phyloP scores from a whole-genome alignment of 53 echinoderm and acorn worm genomes.

The Paelopatides confundens region DNA sequence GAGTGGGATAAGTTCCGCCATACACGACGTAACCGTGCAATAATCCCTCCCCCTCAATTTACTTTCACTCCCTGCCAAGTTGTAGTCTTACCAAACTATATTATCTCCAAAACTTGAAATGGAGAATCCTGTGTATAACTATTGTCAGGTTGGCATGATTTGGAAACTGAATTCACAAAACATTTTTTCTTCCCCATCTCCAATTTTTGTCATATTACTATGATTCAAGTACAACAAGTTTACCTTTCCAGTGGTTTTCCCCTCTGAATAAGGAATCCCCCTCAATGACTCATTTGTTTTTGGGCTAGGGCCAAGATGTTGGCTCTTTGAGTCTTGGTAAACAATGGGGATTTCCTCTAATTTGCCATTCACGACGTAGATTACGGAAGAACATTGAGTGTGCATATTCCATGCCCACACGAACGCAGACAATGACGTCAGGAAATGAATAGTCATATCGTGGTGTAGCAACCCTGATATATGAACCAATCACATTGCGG shows the following conservation, averaged over 20 bases:
- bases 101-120: not conserved
- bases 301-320: slow-evolving; percentile 31
- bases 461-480: not conserved
- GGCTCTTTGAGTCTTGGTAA: not conserved
- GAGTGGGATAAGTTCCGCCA: too few relatives aligned
- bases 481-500: slow-evolving; percentile 30
- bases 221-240: not conserved
- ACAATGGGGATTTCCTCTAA: slow-evolving; percentile 44
- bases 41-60: slow-evolving; percentile 4
- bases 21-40: not conserved
- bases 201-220: not conserved
- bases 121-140: not conserved
- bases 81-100: not conserved
- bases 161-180: not conserved
- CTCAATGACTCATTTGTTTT: slow-evolving; percentile 20
- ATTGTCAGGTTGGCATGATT: too few relatives aligned
- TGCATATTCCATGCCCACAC: not conserved
- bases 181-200: slow-evolving; percentile 25
- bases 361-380: slow-evolving; percentile 39
- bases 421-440: not conserved
- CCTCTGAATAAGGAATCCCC: slow-evolving; percentile 6
- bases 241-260: not conserved
- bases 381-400: not conserved
- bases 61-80: not conserved
- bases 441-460: slow-evolving; percentile 17